Conservation (phyloP, 2,113 vertebrate genomes). For the Dasyurus viverrinus region DNA sequence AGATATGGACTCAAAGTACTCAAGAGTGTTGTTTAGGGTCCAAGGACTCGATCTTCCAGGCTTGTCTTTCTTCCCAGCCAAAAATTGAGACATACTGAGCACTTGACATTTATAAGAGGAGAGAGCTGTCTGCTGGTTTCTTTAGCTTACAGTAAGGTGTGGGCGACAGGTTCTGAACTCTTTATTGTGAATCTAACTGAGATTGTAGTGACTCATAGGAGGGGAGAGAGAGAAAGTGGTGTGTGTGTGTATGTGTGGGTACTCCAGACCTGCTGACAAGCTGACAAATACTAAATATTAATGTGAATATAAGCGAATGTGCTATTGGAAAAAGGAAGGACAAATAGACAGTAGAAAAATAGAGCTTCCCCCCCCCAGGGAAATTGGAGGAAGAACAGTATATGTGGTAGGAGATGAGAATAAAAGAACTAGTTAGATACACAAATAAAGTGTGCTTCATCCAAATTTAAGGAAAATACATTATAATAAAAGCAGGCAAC, state of each 20-base stretch:
- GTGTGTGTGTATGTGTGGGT: too few relatives aligned
- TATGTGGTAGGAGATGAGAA: neutral
- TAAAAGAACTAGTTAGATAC: neutral
- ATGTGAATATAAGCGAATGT: slow-evolving; percentile 75
- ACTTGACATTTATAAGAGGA: slow-evolving; percentile 82
- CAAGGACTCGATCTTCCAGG: slow-evolving; percentile 71
- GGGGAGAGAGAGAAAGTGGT: neutral
- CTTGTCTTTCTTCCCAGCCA: slow-evolving; percentile 69
- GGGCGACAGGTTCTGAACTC: slow-evolving; percentile 82
- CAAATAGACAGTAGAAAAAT: slow-evolving; percentile 75
- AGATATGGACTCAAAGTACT: neutral
- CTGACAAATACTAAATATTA: slow-evolving; percentile 81
- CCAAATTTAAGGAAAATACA: neutral
- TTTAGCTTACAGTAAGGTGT: slow-evolving; percentile 75
- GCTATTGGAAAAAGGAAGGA: slow-evolving; percentile 73
- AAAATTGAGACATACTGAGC: slow-evolving; percentile 66
- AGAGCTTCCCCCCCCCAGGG: slow-evolving; percentile 50
- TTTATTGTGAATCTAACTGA: slow-evolving; percentile 78
- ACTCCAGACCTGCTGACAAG: slow-evolving; percentile 75
- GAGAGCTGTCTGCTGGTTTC: slow-evolving; percentile 79
- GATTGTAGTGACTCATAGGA: slow-evolving; percentile 83
- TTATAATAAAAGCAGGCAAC: neutral
- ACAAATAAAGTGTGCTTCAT: neutral
- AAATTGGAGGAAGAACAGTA: neutral
- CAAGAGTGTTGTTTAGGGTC: slow-evolving; percentile 43